phyloP scores from a whole-genome alignment of 2,113 vertebrate species.

The Macrotus californicus region DNA sequence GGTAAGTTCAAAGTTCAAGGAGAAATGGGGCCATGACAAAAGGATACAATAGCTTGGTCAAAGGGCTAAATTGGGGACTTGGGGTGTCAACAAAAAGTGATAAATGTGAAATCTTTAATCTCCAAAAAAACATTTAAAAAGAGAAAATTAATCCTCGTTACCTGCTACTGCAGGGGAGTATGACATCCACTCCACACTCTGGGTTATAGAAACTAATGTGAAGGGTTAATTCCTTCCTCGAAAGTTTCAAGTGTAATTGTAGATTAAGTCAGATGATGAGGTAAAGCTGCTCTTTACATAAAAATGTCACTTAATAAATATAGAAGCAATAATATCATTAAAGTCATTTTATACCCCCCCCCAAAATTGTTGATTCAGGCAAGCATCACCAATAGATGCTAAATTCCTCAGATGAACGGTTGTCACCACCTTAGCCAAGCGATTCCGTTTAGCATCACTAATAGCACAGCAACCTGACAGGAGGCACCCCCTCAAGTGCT shows the following conservation, averaged over 20 bases:
- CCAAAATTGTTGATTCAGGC: neutral
- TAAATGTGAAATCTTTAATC: neutral
- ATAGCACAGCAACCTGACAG: neutral
- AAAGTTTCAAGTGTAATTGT: neutral
- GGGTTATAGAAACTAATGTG: neutral
- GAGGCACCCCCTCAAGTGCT: neutral
- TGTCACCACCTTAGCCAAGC: neutral
- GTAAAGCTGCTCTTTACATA: neutral
- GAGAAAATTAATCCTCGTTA: neutral
- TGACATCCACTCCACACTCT: too few relatives aligned
- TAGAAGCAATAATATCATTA: neutral
- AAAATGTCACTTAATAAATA: neutral
- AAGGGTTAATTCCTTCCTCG: neutral
- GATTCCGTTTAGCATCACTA: neutral
- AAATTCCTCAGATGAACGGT: neutral
- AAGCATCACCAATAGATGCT: neutral
- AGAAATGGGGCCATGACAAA: accelerated
- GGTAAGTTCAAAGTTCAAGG: too few relatives aligned
- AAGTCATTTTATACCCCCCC: neutral
- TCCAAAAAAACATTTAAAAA: neutral
- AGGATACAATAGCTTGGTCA: accelerated
- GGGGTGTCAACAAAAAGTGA: neutral
- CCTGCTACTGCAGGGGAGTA: neutral
- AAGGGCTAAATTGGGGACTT: accelerated
- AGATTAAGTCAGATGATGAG: neutral